These are phyloP conservation scores for Metalampra italica DNA, from an alignment of 2,888 invertebrate genomes.

Conservation along the genomic window DNA sequence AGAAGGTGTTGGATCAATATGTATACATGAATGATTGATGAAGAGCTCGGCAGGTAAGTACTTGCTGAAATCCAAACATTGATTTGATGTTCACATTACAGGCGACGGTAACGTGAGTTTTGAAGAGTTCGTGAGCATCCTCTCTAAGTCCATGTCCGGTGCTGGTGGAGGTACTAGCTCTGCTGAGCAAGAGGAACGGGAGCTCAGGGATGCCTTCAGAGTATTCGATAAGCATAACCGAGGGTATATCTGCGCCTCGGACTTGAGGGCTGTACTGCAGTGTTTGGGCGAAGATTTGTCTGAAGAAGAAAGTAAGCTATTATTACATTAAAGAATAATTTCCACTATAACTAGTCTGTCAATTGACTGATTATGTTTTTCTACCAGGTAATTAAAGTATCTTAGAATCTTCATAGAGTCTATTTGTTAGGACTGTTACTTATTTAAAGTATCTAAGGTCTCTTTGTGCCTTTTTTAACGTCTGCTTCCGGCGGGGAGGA, in stretches of 20 bases:
- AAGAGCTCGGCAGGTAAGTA: too few relatives aligned
- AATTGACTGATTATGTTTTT: too few relatives aligned
- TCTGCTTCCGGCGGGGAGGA: too few relatives aligned
- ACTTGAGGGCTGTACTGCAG: conserved; percentile 90
- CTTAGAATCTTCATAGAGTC: too few relatives aligned
- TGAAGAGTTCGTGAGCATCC: conserved; percentile 92
- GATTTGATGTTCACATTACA: conserved; percentile 34
- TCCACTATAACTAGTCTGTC: too few relatives aligned
- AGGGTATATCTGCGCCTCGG: conserved; percentile 94
- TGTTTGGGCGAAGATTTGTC: conserved; percentile 93
- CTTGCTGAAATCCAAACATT: background rate
- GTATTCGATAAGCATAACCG: conserved; percentile 95
- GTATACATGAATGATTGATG: background rate
- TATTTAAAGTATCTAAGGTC: too few relatives aligned
- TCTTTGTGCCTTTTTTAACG: too few relatives aligned
- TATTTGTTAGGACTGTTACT: too few relatives aligned
- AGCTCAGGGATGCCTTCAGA: conserved; percentile 90
- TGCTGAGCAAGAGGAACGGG: conserved; percentile 89
- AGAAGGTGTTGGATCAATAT: too few relatives aligned
- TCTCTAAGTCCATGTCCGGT: conserved; percentile 85
- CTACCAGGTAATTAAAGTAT: background rate
- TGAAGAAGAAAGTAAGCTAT: conserved; percentile 90
- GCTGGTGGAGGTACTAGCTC: conserved; percentile 80
- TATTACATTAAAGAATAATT: background rate
- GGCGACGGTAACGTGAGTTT: conserved; percentile 93